A percentile compares a stretch with the other conserved stretches of the same genome.
Conservation (phyloP, 2,113 vertebrate species). For the Scartelaos histophorus region DNA sequence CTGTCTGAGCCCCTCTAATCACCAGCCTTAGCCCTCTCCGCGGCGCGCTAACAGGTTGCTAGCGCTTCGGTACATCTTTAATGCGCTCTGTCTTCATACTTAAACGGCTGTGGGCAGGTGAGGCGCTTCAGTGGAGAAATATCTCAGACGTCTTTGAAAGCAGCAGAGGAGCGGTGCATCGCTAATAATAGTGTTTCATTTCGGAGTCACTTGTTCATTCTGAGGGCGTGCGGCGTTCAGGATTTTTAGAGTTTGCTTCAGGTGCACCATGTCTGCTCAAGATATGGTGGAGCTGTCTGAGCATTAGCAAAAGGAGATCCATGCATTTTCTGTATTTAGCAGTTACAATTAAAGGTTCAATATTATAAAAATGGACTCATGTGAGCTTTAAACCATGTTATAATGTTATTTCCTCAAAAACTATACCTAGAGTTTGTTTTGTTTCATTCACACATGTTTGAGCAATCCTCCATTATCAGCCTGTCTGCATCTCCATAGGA, state of each 20-base stretch:
- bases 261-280: background rate
- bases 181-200: background rate
- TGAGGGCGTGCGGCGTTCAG: background rate
- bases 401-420: too few species aligned
- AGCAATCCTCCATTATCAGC: too few species aligned
- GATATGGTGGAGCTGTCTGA: background rate
- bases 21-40: background rate
- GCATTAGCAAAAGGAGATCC: background rate
- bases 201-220: constrained; percentile 6
- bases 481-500: too few species aligned
- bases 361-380: too few species aligned
- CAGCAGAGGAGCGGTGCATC: background rate
- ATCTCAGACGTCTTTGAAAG: background rate
- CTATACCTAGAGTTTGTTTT: too few species aligned
- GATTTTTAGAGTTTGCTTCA: background rate
- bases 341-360: too few species aligned
- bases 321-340: too few species aligned
- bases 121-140: background rate
- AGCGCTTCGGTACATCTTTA: background rate
- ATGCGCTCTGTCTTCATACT: background rate
- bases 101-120: constrained; percentile 1
- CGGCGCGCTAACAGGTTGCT: background rate
- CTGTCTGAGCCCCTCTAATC: constrained; percentile 1
- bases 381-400: too few species aligned
- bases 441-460: too few species aligned